Conservation (phyloP, 2,113 vertebrate species). For the Cyanistes caeruleus region DNA sequence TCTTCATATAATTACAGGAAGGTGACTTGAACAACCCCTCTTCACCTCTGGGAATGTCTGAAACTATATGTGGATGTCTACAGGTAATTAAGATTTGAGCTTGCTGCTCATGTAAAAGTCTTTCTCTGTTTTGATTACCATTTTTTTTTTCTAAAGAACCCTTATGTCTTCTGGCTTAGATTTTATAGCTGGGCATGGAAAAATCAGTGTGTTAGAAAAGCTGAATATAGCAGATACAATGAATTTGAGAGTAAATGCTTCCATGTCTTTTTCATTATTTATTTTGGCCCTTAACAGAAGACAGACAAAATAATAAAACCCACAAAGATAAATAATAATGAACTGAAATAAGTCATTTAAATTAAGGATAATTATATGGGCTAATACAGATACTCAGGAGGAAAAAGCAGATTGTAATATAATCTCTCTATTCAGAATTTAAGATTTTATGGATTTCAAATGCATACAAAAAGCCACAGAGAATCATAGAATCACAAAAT, state of each 20-base stretch:
- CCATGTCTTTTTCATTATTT: background rate
- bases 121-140: background rate
- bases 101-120: background rate
- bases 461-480: background rate
- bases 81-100: constrained; percentile 40
- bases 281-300: background rate
- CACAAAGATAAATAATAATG: background rate
- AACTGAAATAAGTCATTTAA: background rate
- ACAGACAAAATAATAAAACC: background rate
- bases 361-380: background rate
- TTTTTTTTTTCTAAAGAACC: background rate
- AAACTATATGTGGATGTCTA: background rate
- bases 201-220: background rate
- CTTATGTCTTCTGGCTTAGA: background rate
- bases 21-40: constrained; percentile 39
- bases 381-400: background rate
- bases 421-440: background rate
- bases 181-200: background rate
- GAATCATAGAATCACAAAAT: background rate
- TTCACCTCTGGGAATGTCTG: background rate
- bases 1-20: constrained; percentile 54
- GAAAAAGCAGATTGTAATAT: background rate
- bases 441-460: background rate
- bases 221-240: background rate
- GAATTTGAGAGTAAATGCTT: background rate